Percentiles rank a stretch among this genome's conserved stretches.
phyloP scores from a whole-genome alignment of 2,797 vertebrate genomes.

The Scyliorhinus canicula region DNA sequence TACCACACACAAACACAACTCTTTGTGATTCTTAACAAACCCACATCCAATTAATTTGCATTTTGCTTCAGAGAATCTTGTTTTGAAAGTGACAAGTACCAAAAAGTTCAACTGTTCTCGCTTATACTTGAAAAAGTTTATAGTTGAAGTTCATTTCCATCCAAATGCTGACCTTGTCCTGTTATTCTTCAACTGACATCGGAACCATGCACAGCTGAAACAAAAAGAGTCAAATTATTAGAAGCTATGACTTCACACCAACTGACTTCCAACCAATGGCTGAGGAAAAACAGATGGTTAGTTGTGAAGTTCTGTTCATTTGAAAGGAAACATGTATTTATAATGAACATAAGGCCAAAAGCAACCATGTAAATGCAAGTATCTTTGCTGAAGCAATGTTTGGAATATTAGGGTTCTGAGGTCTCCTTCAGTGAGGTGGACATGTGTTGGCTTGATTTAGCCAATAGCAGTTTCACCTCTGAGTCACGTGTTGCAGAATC shows the following conservation, averaged over 20 bases:
- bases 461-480: neutral
- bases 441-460: neutral
- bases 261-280: neutral
- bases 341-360: neutral
- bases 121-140: neutral
- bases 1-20: neutral
- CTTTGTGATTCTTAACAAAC: neutral
- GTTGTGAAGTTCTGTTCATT: neutral
- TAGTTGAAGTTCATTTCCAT: constrained; percentile 9
- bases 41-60: neutral
- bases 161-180: neutral
- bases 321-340: neutral
- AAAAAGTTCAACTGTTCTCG: neutral
- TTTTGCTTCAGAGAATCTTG: neutral
- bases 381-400: neutral
- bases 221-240: neutral
- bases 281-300: neutral
- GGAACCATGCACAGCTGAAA: neutral
- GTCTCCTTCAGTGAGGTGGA: neutral
- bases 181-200: neutral
- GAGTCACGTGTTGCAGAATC: neutral
- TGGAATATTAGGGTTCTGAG: neutral
- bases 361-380: neutral
- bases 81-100: neutral
- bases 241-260: neutral